Evolutionary conservation across 2,797 vertebrate species (phyloP).

Genomic region (Bucorvus abyssinicus): DNA sequence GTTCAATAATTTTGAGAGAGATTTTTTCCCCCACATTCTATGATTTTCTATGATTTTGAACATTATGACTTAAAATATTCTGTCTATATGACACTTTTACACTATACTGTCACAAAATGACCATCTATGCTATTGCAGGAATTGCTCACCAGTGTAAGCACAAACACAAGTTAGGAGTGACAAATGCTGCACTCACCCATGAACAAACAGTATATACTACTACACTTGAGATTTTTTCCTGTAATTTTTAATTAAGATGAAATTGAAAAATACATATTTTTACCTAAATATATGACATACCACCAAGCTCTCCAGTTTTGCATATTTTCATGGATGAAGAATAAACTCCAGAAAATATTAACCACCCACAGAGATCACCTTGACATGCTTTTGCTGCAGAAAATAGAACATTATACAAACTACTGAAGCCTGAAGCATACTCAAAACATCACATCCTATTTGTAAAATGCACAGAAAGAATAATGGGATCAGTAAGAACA

Average conservation of each 20-base stretch:
- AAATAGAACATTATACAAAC: conserved; percentile 74
- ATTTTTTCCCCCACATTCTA: not conserved
- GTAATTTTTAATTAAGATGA: conserved; percentile 8
- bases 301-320: conserved; percentile 53
- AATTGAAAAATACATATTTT: not conserved
- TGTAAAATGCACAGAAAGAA: conserved; percentile 62
- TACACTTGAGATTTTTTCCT: not conserved
- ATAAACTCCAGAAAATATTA: conserved; percentile 70
- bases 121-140: not conserved
- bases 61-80: not conserved
- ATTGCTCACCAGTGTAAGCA: not conserved
- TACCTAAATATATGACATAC: conserved; percentile 31
- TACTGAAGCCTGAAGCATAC: conserved; percentile 71
- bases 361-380: conserved; percentile 74
- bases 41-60: not conserved
- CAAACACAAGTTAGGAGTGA: conserved; percentile 14
- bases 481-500: conserved; percentile 57
- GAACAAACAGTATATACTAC: not conserved
- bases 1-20: not conserved
- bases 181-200: not conserved
- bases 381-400: conserved; percentile 72
- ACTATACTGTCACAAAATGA: not conserved
- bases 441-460: conserved; percentile 75
- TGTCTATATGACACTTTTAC: not conserved
- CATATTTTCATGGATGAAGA: conserved; percentile 68